Evolutionary conservation across 2,888 invertebrate species (phyloP).

Genomic region (Hartigia nigra): DNA sequence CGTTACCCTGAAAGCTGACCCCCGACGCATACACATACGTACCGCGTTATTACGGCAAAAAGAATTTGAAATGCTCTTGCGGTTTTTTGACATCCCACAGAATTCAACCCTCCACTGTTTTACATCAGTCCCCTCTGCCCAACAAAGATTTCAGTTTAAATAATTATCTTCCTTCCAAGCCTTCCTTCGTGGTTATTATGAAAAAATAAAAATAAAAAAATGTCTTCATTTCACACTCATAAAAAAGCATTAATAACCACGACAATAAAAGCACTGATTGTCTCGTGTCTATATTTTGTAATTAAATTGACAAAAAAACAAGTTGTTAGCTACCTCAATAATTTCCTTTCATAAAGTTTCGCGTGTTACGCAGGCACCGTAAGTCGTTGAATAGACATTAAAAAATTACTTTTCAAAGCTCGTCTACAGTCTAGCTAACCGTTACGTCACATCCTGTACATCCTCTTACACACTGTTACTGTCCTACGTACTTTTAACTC

Average conservation of each 20-base stretch:
- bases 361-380: too few species aligned
- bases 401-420: neutral
- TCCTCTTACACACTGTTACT: neutral
- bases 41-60: constrained; percentile 11
- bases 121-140: neutral
- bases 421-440: neutral
- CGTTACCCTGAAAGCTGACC: constrained; percentile 61
- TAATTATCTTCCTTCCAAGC: neutral
- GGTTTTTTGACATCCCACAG: constrained; percentile 16
- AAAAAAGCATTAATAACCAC: neutral
- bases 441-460: constrained; percentile 1
- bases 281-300: neutral
- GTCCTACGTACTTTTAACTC: constrained; percentile 4
- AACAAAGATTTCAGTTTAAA: neutral
- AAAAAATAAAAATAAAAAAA: neutral
- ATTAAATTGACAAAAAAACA: neutral
- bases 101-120: neutral
- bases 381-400: neutral
- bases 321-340: neutral
- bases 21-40: constrained; percentile 26
- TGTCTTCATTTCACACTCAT: too few species aligned
- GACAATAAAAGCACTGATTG: neutral
- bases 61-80: constrained; percentile 19
- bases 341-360: neutral
- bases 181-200: neutral